phyloP scores from a whole-genome alignment of 2,113 vertebrate species.

The Atractosteus spatula region DNA sequence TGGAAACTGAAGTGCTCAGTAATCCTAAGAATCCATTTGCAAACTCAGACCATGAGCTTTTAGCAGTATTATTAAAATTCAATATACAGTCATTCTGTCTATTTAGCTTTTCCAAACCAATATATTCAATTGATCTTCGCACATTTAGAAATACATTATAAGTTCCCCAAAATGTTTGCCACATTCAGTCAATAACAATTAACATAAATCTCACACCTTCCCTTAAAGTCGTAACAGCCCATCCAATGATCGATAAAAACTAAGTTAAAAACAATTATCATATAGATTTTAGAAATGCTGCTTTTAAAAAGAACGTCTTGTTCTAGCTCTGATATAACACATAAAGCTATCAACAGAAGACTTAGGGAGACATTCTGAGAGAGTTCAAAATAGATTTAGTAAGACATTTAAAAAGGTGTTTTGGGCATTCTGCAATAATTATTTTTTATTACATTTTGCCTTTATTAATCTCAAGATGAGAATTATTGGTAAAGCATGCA shows the following conservation, averaged over 20 bases:
- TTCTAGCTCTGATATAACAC: no score
- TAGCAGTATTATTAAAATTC: not conserved
- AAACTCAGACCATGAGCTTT: no score
- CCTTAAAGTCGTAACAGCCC: not conserved
- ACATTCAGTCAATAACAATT: slow-evolving; percentile 1
- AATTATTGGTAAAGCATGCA: no score
- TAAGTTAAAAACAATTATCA: not conserved
- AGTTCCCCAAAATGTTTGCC: not conserved
- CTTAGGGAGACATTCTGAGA: no score
- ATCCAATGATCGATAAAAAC: not conserved
- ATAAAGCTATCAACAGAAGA: no score
- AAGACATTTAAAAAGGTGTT: no score
- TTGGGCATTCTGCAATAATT: no score
- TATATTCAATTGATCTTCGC: not conserved
- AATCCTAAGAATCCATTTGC: no score
- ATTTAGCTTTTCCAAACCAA: not conserved
- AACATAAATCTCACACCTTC: not conserved
- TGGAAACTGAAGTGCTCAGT: no score
- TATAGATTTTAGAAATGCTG: not conserved
- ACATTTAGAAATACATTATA: not conserved
- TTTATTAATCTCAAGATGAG: no score
- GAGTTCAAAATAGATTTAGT: no score
- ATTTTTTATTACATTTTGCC: no score
- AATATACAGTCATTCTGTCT: not conserved
- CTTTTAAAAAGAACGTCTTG: not conserved